Conservation (phyloP, 2,888 invertebrate genomes). For the Cataglyphis albicans region DNA sequence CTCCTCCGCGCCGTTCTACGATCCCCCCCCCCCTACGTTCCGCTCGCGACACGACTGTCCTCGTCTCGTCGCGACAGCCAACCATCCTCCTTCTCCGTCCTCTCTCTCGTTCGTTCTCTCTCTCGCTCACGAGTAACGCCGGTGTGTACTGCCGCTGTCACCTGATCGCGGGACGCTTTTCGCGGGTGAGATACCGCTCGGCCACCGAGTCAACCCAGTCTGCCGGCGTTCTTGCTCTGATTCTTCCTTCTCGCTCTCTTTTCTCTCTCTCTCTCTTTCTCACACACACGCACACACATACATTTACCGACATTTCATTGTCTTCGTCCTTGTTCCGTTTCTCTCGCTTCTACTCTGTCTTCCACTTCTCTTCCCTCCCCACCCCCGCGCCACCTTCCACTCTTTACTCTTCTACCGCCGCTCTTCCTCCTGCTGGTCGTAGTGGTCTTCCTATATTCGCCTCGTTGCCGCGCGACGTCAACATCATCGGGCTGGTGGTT, state of each 20-base stretch:
- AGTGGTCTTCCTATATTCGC: constrained; percentile 73
- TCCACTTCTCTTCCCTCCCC: constrained; percentile 45
- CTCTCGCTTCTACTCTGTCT: constrained; percentile 21
- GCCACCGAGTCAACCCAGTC: constrained; percentile 82
- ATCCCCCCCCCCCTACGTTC: constrained; percentile 56
- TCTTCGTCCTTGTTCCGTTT: constrained; percentile 15
- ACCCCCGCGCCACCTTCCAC: constrained; percentile 58
- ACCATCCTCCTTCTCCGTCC: constrained; percentile 67
- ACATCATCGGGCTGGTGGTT: constrained; percentile 71
- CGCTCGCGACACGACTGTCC: constrained; percentile 49
- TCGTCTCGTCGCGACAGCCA: constrained; percentile 56
- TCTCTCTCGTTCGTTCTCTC: constrained; percentile 67
- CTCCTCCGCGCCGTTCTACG: constrained; percentile 49
- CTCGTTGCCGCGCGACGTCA: constrained; percentile 74
- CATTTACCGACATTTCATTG: background rate
- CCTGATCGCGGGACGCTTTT: constrained; percentile 84
- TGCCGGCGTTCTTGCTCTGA: constrained; percentile 67
- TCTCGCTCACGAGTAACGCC: constrained; percentile 72
- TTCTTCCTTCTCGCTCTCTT: constrained; percentile 56
- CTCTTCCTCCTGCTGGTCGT: constrained; percentile 58
- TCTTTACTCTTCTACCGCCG: constrained; percentile 62
- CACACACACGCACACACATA: too few relatives aligned
- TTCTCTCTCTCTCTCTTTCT: background rate
- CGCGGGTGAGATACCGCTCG: constrained; percentile 84
- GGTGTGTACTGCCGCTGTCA: constrained; percentile 81